Percentiles rank a stretch among this genome's conserved stretches.
These are phyloP conservation scores for Nipponia nippon DNA, from an alignment of 2,113 vertebrate genomes.

Conservation along the genomic window DNA sequence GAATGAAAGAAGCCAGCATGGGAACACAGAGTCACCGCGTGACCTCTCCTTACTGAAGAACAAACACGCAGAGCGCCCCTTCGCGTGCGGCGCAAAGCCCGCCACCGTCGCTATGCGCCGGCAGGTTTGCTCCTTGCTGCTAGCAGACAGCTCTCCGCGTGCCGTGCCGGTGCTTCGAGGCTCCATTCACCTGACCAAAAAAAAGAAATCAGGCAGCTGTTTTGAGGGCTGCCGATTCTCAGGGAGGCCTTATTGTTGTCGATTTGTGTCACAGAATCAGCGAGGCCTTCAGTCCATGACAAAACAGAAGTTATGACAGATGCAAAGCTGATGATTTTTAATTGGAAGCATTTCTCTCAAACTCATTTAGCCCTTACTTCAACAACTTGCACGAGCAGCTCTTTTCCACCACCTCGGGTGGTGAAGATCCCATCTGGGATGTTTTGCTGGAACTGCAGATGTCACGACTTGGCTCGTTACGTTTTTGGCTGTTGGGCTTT, in stretches of 20 bases:
- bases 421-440: too few species aligned
- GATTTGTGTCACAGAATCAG: background rate
- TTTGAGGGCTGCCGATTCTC: background rate
- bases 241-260: background rate
- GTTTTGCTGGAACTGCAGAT: background rate
- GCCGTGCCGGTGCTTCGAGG: background rate
- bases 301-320: background rate
- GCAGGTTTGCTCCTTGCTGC: background rate
- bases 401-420: background rate
- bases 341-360: background rate
- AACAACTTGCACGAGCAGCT: rapidly evolving
- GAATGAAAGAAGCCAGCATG: background rate
- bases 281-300: background rate
- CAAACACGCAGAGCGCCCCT: rapidly evolving
- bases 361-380: background rate
- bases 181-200: rapidly evolving
- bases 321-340: background rate
- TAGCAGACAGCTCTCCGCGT: rapidly evolving
- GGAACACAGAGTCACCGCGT: background rate
- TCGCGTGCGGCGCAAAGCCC: rapidly evolving
- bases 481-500: rapidly evolving
- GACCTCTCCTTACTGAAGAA: background rate
- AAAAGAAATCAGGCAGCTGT: background rate
- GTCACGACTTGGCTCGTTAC: rapidly evolving
- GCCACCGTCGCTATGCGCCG: too few species aligned